Base-by-base conservation (phyloP, 2,797 vertebrate genomes). In the Carapus acus region DNA sequence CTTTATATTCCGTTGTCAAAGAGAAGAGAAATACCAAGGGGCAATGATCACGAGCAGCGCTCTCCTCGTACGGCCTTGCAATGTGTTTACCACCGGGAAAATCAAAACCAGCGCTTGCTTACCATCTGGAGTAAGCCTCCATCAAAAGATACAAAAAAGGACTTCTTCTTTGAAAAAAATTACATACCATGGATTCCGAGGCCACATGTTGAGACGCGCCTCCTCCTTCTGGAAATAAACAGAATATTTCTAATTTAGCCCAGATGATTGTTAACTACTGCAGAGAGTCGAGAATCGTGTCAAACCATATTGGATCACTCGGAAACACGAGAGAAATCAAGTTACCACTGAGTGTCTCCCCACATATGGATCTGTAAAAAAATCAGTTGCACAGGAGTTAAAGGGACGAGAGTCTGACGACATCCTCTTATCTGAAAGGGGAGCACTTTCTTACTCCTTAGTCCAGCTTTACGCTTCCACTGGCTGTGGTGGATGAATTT, bases 291-390 rank as follows among this genome's bases (percentile, higher is more conserved):
- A 14, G 3, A 21, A 58, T 49, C 20, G 37, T 49, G 24, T 2
- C 9, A 23, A 41, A 14, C 15, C 5, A 50, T 29, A 14, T 24
- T 4, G 14, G 18, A 14, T 34, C 31, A 58, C 31, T 56, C 13
- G 8, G 21, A 6, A 27, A 17, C 0, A 53, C 52, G 5, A 24
- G 12, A 29, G 7, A 44, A 8, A 36, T n/a, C n/a, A 2, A 3
- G 49, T 85, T 82, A 89, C 89, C 84, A 2, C 51, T 3, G 60
- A 34, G 3, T 60, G 60, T 36, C 43, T 65, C 24, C 79, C 83
- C 7, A 62, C 83, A 62, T 90, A 88, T 2, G 88, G 87, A 82
- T 90, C 88, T 90, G 71, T 36, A 66, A 69, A 34, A n/a, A 47
- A 44, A 29, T 1, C 2, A 3, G 50, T 0, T 27, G 46, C 6